These are phyloP conservation scores for Euzetes globulus DNA, from an alignment of 2,888 invertebrate species.

Conservation along the genomic window DNA sequence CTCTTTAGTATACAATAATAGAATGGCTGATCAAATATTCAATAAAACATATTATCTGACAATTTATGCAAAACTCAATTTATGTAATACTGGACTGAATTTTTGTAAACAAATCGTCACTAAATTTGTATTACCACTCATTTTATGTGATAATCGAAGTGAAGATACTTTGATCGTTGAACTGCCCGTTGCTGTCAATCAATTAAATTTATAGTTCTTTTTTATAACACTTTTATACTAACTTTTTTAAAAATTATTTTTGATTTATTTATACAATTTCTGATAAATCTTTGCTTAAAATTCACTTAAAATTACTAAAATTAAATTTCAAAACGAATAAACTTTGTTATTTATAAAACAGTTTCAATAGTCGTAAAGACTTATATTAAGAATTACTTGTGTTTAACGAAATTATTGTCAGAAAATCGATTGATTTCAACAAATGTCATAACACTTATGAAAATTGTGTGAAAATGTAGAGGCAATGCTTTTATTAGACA, in stretches of 20 bases:
- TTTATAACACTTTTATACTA: not conserved
- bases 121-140: slow-evolving; percentile 7
- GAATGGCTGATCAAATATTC: not conserved
- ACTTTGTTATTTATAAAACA: too few species aligned
- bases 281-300: too few species aligned
- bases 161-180: not conserved
- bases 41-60: not conserved
- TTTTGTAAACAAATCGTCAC: slow-evolving; percentile 26
- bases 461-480: too few species aligned
- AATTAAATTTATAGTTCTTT: not conserved
- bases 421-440: too few species aligned
- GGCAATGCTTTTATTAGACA: too few species aligned
- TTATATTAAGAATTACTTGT: too few species aligned
- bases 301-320: too few species aligned
- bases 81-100: slow-evolving; percentile 26
- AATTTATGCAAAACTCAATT: slow-evolving; percentile 14
- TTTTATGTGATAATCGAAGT: not conserved
- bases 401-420: too few species aligned
- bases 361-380: too few species aligned
- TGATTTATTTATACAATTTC: too few species aligned
- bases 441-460: too few species aligned
- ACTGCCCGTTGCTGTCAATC: not conserved
- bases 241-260: not conserved
- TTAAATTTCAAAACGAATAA: too few species aligned
- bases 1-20: not conserved